phyloP scores from a whole-genome alignment of 1,140 invertebrate genomes.

The Thereuonema tuberculata region DNA sequence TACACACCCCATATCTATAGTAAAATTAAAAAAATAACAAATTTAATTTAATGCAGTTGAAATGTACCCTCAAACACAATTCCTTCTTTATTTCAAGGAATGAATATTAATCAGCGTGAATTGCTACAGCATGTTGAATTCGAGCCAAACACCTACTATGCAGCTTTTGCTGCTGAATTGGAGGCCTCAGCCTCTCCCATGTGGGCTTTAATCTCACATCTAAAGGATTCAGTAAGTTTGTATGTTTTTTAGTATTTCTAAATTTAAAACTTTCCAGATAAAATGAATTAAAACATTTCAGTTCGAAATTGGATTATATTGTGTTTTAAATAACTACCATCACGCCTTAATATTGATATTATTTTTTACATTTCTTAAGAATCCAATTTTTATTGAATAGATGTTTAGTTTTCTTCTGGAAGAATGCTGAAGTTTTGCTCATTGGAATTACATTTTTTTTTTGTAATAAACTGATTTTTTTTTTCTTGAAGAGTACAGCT shows the following conservation, averaged over 20 bases:
- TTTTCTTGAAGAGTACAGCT: conserved; percentile 32
- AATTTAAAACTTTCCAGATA: too few species aligned
- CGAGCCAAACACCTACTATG: conserved; percentile 92
- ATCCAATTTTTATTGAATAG: too few species aligned
- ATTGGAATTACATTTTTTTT: background rate
- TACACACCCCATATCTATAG: too few species aligned
- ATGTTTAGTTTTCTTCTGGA: background rate
- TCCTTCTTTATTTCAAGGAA: conserved; percentile 42
- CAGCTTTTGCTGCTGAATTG: conserved; percentile 88
- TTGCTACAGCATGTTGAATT: conserved; percentile 85
- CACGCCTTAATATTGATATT: too few species aligned
- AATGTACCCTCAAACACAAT: too few species aligned
- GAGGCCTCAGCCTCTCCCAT: conserved; percentile 92
- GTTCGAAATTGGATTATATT: too few species aligned
- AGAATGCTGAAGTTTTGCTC: background rate
- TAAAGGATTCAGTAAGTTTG: conserved; percentile 47
- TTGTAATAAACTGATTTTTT: background rate
- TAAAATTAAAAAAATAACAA: too few species aligned
- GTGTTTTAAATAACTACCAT: too few species aligned
- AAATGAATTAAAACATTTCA: too few species aligned
- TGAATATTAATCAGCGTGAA: conserved; percentile 90
- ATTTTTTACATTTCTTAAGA: too few species aligned
- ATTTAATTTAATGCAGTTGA: too few species aligned
- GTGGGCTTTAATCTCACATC: conserved; percentile 86
- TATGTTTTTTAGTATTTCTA: background rate